These are phyloP conservation scores for Pantherophis alleghaniensis DNA, from an alignment of 2,797 vertebrate genomes.

Conservation along the genomic window DNA sequence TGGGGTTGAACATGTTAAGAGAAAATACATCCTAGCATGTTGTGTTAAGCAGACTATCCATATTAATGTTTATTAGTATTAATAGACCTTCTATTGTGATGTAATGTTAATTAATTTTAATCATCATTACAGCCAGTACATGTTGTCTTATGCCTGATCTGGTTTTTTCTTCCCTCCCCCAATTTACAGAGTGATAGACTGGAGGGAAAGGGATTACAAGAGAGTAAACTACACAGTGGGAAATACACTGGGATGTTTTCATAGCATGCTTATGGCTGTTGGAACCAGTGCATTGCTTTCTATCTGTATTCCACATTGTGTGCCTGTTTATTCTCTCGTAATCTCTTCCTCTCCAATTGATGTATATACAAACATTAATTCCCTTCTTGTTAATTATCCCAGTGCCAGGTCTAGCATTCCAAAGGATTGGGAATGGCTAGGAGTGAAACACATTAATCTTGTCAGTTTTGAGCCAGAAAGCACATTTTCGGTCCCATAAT, in stretches of 20 bases:
- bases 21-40: background rate
- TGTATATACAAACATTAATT: background rate
- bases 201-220: background rate
- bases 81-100: background rate
- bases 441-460: background rate
- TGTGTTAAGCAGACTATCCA: background rate
- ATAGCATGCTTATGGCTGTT: background rate
- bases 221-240: background rate
- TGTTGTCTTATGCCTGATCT: background rate
- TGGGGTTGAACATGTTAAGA: background rate
- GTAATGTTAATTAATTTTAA: background rate
- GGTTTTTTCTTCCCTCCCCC: background rate
- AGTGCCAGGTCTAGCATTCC: background rate
- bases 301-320: background rate
- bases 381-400: background rate
- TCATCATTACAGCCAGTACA: background rate
- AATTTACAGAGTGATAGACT: background rate
- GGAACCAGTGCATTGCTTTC: background rate
- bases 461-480: background rate
- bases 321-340: background rate
- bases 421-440: background rate
- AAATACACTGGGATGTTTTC: background rate
- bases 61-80: background rate
- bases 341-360: background rate
- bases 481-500: background rate